A percentile compares a stretch with the other conserved stretches of the same genome.
phyloP scores from a whole-genome alignment of 2,888 invertebrate genomes.

The Chaetoderma sp. region DNA sequence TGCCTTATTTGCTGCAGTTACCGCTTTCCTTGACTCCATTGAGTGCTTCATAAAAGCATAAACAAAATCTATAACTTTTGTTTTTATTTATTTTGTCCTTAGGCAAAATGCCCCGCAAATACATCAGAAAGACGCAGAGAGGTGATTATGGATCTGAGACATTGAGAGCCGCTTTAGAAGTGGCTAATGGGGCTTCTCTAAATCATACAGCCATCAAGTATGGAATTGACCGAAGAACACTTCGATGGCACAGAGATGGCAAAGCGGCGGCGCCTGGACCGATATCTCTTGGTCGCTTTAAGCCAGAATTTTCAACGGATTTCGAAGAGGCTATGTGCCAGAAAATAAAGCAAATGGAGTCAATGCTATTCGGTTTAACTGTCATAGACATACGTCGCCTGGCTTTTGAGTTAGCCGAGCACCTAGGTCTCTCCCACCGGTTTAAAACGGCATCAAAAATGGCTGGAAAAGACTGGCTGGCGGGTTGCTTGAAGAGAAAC shows the following conservation, averaged over 20 bases:
- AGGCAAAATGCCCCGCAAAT: background rate
- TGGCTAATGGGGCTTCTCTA: too few relatives aligned
- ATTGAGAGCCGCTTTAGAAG: too few relatives aligned
- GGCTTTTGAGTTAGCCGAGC: conserved; percentile 37
- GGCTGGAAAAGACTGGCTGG: conserved; percentile 39
- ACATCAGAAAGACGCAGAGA: background rate
- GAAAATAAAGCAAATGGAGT: conserved; percentile 26
- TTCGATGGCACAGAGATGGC: background rate
- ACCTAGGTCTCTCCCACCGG: conserved; percentile 2
- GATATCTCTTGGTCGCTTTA: background rate
- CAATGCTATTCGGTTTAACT: conserved; percentile 21
- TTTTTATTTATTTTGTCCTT: background rate
- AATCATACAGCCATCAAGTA: too few relatives aligned
- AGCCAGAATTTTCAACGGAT: background rate
- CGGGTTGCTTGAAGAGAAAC: conserved; percentile 24
- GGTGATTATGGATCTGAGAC: too few relatives aligned
- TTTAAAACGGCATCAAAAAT: conserved; percentile 32
- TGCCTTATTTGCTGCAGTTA: too few relatives aligned
- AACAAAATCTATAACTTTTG: too few relatives aligned
- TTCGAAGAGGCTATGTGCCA: background rate
- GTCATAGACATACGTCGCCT: conserved; percentile 25
- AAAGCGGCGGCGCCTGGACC: background rate
- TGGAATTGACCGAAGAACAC: too few relatives aligned
- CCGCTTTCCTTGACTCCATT: too few relatives aligned
- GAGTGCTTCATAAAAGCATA: too few relatives aligned